phyloP scores from a whole-genome alignment of 2,113 vertebrate species.

The Hypanus sabinus region DNA sequence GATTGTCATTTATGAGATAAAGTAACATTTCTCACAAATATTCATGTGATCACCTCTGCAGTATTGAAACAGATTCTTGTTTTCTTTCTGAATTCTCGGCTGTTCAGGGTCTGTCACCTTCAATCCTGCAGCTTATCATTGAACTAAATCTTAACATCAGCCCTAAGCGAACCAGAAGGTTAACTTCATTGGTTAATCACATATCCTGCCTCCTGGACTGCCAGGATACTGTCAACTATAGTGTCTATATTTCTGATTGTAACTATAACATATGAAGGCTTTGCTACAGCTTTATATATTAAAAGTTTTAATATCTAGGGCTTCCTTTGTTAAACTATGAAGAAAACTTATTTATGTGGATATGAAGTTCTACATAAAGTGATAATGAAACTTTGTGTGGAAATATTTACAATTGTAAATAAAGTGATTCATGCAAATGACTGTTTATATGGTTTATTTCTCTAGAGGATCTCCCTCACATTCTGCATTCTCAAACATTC shows the following conservation, averaged over 20 bases:
- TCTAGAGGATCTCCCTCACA: not conserved
- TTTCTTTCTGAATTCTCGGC: not conserved
- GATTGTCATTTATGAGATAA: not conserved
- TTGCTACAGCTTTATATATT: slow-evolving; percentile 32
- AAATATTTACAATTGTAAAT: slow-evolving; percentile 27
- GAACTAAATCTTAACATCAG: not conserved
- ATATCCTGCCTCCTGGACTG: slow-evolving; percentile 1
- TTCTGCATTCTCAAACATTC: too few relatives aligned
- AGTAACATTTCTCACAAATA: not conserved
- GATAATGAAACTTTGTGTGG: slow-evolving; percentile 22
- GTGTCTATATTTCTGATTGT: slow-evolving; percentile 34
- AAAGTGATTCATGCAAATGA: slow-evolving; percentile 24
- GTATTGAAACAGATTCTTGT: not conserved
- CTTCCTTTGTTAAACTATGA: slow-evolving; percentile 29
- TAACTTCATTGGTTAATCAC: not conserved
- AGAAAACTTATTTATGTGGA: slow-evolving; percentile 35
- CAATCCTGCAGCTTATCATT: not conserved
- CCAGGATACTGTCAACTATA: slow-evolving; percentile 21
- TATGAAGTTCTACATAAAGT: slow-evolving; percentile 24
- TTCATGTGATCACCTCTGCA: not conserved
- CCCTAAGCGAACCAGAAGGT: not conserved
- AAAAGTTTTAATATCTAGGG: slow-evolving; percentile 19
- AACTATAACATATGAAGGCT: slow-evolving; percentile 31
- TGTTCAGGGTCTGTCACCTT: not conserved
- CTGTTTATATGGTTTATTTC: not conserved